Evolutionary conservation across 2,797 vertebrate species (phyloP).

Genomic region (Mormyrus hasselquistii): DNA sequence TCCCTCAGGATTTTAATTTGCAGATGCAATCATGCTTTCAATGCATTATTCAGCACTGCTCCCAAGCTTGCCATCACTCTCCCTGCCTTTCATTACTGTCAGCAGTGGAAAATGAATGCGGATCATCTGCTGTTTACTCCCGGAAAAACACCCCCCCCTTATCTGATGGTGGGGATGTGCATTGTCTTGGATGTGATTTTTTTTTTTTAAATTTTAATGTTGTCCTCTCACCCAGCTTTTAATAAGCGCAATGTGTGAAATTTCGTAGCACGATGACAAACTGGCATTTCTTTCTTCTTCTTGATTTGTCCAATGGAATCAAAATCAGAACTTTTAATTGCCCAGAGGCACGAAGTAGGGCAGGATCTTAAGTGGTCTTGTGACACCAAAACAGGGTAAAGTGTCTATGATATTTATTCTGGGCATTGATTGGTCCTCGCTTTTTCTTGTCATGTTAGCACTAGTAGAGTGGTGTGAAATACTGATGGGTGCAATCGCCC

Average conservation of each 20-base stretch:
- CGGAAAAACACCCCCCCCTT: neutral
- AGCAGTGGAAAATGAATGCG: neutral
- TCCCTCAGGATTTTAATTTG: slow-evolving; percentile 25
- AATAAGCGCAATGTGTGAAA: neutral
- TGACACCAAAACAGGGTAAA: neutral
- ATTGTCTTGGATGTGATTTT: neutral
- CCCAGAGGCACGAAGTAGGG: neutral
- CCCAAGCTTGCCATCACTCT: neutral
- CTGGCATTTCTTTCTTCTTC: neutral
- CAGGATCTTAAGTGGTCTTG: neutral
- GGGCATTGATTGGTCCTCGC: neutral
- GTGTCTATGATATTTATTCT: neutral
- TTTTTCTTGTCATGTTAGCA: neutral
- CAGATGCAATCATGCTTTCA: slow-evolving; percentile 23
- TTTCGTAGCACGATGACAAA: neutral
- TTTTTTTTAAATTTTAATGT: neutral
- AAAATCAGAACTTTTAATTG: neutral
- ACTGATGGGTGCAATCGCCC: neutral
- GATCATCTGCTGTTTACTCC: slow-evolving; percentile 10
- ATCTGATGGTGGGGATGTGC: neutral
- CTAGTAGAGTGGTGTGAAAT: neutral
- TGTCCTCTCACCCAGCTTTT: neutral
- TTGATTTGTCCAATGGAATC: neutral
- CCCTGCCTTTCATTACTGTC: slow-evolving; percentile 19
- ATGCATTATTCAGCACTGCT: slow-evolving; percentile 19